phyloP scores from a whole-genome alignment of 2,888 invertebrate genomes.

The Diadromus collaris region DNA sequence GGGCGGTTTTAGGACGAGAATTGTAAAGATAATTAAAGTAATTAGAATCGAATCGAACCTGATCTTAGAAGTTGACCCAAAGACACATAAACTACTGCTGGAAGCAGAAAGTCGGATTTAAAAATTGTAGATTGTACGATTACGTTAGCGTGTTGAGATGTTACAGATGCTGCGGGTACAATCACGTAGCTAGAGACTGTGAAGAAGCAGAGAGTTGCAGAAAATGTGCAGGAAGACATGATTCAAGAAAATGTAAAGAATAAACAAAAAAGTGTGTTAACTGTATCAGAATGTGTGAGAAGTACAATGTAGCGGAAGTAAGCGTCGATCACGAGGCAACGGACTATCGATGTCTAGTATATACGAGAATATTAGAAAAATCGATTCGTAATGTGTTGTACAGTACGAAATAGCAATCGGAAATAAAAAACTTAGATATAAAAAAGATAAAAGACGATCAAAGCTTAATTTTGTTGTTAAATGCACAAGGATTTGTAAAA shows the following conservation, averaged over 20 bases:
- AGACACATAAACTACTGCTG: conserved; percentile 9
- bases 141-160: conserved; percentile 44
- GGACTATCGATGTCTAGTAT: conserved; percentile 24
- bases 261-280: neutral
- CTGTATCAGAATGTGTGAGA: neutral
- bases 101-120: neutral
- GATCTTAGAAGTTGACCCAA: conserved; percentile 29
- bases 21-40: conserved; percentile 2
- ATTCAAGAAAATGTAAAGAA: neutral
- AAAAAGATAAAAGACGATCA: neutral
- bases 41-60: neutral
- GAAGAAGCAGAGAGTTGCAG: neutral
- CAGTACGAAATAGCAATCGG: conserved; percentile 40
- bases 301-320: neutral
- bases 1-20: neutral
- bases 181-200: neutral
- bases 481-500: conserved; percentile 37
- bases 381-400: conserved; percentile 8
- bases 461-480: conserved; percentile 1
- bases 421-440: neutral
- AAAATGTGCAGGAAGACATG: neutral
- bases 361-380: conserved; percentile 10
- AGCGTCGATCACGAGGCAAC: conserved; percentile 28
- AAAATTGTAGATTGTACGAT: conserved; percentile 32
- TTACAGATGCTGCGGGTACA: neutral